phyloP scores from a whole-genome alignment of 2,888 invertebrate species.

The Conchocele bisecta region DNA sequence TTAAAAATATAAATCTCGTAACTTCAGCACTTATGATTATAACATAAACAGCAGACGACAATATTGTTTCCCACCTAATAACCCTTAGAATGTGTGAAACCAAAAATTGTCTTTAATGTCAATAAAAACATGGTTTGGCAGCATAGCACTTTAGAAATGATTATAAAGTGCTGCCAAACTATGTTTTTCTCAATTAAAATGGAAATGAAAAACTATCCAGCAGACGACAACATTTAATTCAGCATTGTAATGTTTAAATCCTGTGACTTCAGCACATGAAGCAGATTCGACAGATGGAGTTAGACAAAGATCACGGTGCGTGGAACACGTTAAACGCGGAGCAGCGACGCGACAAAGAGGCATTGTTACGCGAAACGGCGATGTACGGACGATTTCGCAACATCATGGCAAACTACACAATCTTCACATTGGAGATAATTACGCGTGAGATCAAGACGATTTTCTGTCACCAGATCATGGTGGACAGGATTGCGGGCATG shows the following conservation, averaged over 20 bases:
- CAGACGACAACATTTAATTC: too few species aligned
- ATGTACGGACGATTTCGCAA: constrained; percentile 95
- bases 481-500: constrained; percentile 96
- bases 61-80: too few species aligned
- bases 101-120: background rate
- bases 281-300: constrained; percentile 91
- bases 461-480: constrained; percentile 95
- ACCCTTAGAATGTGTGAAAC: too few species aligned
- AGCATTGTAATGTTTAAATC: too few species aligned
- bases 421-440: constrained; percentile 88
- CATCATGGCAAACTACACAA: constrained; percentile 94
- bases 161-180: too few species aligned
- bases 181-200: too few species aligned
- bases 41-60: too few species aligned
- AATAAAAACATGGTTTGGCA: too few species aligned
- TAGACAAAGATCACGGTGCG: constrained; percentile 87
- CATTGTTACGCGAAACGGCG: constrained; percentile 86
- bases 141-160: too few species aligned
- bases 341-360: constrained; percentile 87
- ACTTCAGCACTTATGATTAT: background rate
- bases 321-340: constrained; percentile 88
- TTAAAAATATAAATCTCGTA: background rate
- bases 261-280: constrained; percentile 86
- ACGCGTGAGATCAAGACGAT: constrained; percentile 84
- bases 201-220: too few species aligned